A percentile compares a stretch with the other conserved stretches of the same genome.
Evolutionary conservation across 2,888 invertebrate species (phyloP).

Genomic region (Macropis europaea): DNA sequence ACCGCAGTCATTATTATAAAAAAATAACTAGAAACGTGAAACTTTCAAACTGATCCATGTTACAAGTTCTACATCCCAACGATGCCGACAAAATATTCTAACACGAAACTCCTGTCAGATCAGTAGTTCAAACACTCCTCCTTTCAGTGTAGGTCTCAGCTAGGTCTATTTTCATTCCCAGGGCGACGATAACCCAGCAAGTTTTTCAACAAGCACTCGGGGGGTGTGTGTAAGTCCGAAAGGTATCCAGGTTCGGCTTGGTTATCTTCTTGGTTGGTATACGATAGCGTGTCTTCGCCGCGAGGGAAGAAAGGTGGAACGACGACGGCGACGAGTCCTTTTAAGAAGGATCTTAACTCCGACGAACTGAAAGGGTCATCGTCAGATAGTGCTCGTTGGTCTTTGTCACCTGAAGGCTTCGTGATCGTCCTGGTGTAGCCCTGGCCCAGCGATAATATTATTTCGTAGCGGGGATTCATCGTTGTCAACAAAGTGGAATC

Average conservation of each 20-base stretch:
- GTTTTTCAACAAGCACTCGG: conserved; percentile 27
- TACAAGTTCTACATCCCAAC: too few relatives aligned
- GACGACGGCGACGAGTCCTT: conserved; percentile 25
- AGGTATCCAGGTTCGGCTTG: conserved; percentile 28
- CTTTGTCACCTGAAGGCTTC: conserved; percentile 41
- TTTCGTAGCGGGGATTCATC: conserved; percentile 34
- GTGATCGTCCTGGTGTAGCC: conserved; percentile 25
- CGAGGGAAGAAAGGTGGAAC: conserved; percentile 8
- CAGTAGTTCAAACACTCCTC: too few relatives aligned
- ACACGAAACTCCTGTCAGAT: too few relatives aligned
- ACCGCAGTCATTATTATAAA: too few relatives aligned
- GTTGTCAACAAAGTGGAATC: conserved; percentile 46
- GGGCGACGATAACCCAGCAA: conserved; percentile 32
- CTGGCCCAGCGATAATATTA: conserved; percentile 40
- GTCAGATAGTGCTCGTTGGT: conserved; percentile 44
- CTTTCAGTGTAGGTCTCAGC: too few relatives aligned
- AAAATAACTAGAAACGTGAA: too few relatives aligned
- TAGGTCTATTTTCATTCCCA: conserved; percentile 29
- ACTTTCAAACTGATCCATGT: too few relatives aligned
- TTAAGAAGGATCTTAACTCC: conserved; percentile 47
- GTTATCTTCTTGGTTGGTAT: conserved; percentile 45
- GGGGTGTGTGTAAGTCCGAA: conserved; percentile 40
- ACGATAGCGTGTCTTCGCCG: conserved; percentile 36
- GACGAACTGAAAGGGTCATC: conserved; percentile 42
- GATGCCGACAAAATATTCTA: too few relatives aligned